Evolutionary conservation across 2,797 vertebrate genomes (phyloP), one percentile per base, ranked within the genome.

Genomic region (Channa striata): DNA sequence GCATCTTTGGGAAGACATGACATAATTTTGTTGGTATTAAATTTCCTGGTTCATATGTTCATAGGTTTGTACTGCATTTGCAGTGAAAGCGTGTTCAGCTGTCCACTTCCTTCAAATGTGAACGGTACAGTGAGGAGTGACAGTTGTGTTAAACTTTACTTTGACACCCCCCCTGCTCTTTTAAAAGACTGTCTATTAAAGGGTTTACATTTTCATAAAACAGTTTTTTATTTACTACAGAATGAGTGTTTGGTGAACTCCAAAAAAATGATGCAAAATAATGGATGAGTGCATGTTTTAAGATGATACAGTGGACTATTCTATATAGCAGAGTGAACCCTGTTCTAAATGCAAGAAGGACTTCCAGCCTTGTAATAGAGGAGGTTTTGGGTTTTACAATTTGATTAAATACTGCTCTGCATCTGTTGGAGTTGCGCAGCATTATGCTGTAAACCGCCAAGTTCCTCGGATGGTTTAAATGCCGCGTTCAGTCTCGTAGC

Each of bases 381-480:
- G 14, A 44, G 17, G 17, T 43, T 74, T 70, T n/a, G n/a, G n/a
- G n/a, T 52, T 16, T 30, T 16, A 36, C 39, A 2, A 2, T 69
- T 23, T 59, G 65, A 78, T 63, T 33, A n/a, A 36, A 68, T 40
- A 16, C 49, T 3, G 0, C 19, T 54, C 58, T 40, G 44, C 8
- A 4, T 64, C 37, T 51, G 57, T 78, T 59, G 44, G 57, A 58
- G 39, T 62, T 8, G 44, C n/a, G 17, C 50, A 30, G 25, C 37
- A 19, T 44, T 25, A 6, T 43, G 34, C 36, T 43, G 39, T 54
- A 59, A 60, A 77, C 72, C 40, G 48, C 14, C 20, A 11, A 47
- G 30, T 66, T 54, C 50, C 64, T 80, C 59, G 54, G 60, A 46
- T 21, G 36, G 34, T 46, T 19, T 72, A 59, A 69, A 72, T 44